A percentile compares a stretch with the other conserved stretches of the same genome.
Conservation (phyloP, 2,113 vertebrate species). For the Diadophis punctatus region DNA sequence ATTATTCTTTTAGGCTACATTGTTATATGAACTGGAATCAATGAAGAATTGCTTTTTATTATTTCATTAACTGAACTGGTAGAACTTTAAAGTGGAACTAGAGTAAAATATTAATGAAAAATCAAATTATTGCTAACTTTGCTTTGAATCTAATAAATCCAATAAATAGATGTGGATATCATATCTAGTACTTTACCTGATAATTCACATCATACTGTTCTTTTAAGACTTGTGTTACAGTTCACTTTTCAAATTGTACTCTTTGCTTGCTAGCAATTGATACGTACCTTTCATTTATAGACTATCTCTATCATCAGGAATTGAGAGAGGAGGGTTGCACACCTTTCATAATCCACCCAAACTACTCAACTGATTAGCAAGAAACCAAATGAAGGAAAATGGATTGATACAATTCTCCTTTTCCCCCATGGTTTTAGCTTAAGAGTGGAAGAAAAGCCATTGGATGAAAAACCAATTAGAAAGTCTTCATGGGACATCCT, state of each 20-base stretch:
- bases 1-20: not conserved
- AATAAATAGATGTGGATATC: not conserved
- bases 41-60: not conserved
- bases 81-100: not conserved
- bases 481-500: not conserved
- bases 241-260: not conserved
- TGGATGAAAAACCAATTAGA: not conserved
- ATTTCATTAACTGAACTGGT: not conserved
- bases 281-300: not conserved
- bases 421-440: not conserved
- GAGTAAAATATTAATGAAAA: not conserved
- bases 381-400: not conserved
- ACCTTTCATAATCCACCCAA: not conserved
- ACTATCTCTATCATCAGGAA: not conserved
- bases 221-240: not conserved
- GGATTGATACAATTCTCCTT: not conserved
- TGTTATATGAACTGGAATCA: not conserved
- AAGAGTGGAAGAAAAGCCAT: not conserved
- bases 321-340: not conserved
- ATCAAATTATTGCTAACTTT: not conserved
- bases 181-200: not conserved
- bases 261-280: not conserved
- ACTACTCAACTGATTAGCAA: not conserved
- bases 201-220: not conserved
- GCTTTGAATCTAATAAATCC: not conserved